These are phyloP conservation scores for Coelinius sp. DNA, from an alignment of 2,888 invertebrate genomes.

Conservation along the genomic window DNA sequence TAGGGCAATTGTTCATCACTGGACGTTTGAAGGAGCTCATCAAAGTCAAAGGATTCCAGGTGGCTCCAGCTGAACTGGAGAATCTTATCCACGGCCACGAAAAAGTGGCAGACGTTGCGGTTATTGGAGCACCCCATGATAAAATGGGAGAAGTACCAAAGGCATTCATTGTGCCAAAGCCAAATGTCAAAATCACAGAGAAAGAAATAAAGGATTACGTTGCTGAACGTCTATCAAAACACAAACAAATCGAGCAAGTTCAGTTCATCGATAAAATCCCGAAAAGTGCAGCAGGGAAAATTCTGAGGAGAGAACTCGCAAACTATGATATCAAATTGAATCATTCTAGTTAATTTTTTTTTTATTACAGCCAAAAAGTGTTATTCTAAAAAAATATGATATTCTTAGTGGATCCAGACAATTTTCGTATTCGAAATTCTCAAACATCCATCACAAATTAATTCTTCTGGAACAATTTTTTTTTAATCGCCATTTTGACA, in stretches of 20 bases:
- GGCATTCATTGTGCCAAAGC: conserved; percentile 78
- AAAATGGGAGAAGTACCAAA: conserved; percentile 81
- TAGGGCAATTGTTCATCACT: not conserved
- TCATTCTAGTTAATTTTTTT: too few species aligned
- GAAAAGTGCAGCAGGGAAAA: conserved; percentile 84
- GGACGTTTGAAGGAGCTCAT: conserved; percentile 84
- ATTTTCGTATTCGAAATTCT: too few species aligned
- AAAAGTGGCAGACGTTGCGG: conserved; percentile 82
- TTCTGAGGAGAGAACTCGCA: conserved; percentile 78
- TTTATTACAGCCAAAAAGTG: too few species aligned
- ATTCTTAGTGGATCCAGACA: too few species aligned
- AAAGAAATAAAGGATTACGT: conserved; percentile 76
- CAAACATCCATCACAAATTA: too few species aligned
- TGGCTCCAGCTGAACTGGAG: conserved; percentile 89
- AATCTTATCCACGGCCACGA: conserved; percentile 79
- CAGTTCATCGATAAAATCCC: conserved; percentile 80
- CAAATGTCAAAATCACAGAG: conserved; percentile 68
- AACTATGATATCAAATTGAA: too few species aligned
- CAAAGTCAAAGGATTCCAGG: conserved; percentile 82
- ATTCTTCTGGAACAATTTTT: too few species aligned
- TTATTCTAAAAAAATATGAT: too few species aligned
- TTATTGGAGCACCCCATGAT: conserved; percentile 81
- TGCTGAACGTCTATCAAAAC: conserved; percentile 77
- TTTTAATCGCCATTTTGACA: too few species aligned
- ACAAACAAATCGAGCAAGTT: conserved; percentile 82